Evolutionary conservation across 2,113 vertebrate genomes (phyloP).

Genomic region (Otus sunia): DNA sequence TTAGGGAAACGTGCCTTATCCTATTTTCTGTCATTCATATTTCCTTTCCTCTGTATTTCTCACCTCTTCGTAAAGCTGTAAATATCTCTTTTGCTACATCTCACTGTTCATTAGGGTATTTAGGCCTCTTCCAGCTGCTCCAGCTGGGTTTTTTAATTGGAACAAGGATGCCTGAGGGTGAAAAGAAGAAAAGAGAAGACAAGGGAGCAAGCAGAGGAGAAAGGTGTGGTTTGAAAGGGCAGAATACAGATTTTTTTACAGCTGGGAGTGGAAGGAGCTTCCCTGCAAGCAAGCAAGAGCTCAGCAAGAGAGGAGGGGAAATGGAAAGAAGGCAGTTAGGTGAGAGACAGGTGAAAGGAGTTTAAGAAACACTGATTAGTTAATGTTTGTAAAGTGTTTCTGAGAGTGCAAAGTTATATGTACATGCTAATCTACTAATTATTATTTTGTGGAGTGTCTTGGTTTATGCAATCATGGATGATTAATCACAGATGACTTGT

Average conservation of each 20-base stretch:
- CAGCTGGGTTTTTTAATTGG: conserved; percentile 19
- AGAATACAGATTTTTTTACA: background rate
- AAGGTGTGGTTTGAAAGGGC: background rate
- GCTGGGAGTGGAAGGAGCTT: background rate
- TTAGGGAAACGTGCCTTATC: background rate
- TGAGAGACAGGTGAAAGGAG: background rate
- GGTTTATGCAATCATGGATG: background rate
- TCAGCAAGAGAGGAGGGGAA: background rate
- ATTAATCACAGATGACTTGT: background rate
- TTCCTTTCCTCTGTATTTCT: background rate
- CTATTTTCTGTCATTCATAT: background rate
- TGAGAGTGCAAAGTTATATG: background rate
- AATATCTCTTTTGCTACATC: background rate
- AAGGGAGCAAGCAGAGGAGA: background rate
- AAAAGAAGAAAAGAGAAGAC: background rate
- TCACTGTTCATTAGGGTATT: background rate
- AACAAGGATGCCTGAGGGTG: background rate
- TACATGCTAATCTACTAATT: background rate
- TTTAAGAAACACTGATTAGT: background rate
- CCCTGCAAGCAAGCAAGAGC: background rate
- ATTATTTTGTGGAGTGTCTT: background rate
- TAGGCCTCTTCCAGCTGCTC: conserved; percentile 8
- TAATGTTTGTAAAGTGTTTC: background rate
- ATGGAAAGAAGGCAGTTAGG: background rate
- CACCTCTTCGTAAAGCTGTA: background rate